These are phyloP conservation scores for Sphaerophoria taeniata DNA, from an alignment of 2,888 invertebrate species.

Conservation along the genomic window DNA sequence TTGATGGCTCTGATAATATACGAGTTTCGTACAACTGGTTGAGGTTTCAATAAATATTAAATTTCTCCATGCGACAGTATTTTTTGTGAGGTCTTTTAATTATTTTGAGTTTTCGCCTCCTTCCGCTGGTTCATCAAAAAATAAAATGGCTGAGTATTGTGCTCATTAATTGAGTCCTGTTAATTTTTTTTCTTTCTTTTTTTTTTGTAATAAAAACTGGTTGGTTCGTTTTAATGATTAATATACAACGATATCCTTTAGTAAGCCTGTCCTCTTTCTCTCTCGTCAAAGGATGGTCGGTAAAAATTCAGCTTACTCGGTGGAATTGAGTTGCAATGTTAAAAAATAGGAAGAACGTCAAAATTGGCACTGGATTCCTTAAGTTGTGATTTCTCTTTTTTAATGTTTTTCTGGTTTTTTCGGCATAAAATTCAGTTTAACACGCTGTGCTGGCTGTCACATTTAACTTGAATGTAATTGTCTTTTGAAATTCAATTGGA, in stretches of 20 bases:
- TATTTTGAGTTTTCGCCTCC: conserved; percentile 42
- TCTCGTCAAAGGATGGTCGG: no score
- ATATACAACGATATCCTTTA: conserved; percentile 6
- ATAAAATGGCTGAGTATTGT: conserved; percentile 36
- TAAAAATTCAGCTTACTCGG: no score
- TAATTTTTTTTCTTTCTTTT: conserved; percentile 5
- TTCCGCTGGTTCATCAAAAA: conserved; percentile 42
- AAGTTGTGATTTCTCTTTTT: no score
- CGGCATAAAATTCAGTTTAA: no score
- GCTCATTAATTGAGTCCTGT: conserved; percentile 37
- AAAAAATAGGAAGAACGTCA: no score
- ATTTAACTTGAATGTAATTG: conserved; percentile 37
- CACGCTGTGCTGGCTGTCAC: conserved; percentile 49
- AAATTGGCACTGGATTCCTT: no score
- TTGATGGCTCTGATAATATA: conserved; percentile 25
- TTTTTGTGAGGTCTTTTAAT: conserved; percentile 34
- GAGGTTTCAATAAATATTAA: conserved; percentile 59
- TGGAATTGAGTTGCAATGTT: no score
- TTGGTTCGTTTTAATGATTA: conserved; percentile 3
- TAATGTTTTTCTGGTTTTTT: no score
- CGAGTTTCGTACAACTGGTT: not conserved
- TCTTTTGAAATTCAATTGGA: no score
- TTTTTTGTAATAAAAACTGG: conserved; percentile 12
- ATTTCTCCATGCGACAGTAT: conserved; percentile 36
- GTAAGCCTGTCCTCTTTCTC: no score